phyloP scores from a whole-genome alignment of 2,888 invertebrate genomes.

The Tineola bisselliella region DNA sequence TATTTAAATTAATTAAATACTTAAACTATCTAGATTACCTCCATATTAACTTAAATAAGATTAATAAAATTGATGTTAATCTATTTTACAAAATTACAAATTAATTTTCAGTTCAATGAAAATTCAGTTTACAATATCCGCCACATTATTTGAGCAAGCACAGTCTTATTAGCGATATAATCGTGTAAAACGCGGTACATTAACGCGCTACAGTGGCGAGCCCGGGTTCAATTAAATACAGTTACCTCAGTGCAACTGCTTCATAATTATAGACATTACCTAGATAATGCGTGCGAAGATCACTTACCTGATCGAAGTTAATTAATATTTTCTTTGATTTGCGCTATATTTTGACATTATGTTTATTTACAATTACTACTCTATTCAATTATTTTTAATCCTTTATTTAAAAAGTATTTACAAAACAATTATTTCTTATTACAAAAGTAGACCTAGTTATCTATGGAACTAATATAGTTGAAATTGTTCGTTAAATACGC shows the following conservation, averaged over 20 bases:
- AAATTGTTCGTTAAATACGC: background rate
- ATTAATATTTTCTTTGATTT: background rate
- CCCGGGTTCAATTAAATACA: slow-evolving; percentile 53
- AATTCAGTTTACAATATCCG: background rate
- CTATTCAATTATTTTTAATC: no score
- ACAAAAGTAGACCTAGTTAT: no score
- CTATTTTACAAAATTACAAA: no score
- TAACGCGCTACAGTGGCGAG: slow-evolving; percentile 39
- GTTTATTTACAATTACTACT: no score
- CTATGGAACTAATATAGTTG: no score
- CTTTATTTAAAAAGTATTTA: no score
- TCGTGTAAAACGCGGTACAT: slow-evolving; percentile 54
- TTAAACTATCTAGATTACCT: no score
- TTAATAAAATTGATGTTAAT: no score
- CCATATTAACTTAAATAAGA: no score
- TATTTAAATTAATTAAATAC: background rate
- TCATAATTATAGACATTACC: slow-evolving; percentile 53
- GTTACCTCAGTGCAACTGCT: slow-evolving; percentile 52
- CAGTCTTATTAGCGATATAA: slow-evolving; percentile 43
- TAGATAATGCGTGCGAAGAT: slow-evolving; percentile 29
- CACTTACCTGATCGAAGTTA: background rate
- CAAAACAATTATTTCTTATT: no score
- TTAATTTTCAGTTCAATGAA: background rate
- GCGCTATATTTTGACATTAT: background rate
- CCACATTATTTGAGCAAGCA: background rate